Percentiles rank a stretch among this genome's conserved stretches.
Conservation (phyloP, 64 coral and sea anemone species). For the Trachythela sp. region DNA sequence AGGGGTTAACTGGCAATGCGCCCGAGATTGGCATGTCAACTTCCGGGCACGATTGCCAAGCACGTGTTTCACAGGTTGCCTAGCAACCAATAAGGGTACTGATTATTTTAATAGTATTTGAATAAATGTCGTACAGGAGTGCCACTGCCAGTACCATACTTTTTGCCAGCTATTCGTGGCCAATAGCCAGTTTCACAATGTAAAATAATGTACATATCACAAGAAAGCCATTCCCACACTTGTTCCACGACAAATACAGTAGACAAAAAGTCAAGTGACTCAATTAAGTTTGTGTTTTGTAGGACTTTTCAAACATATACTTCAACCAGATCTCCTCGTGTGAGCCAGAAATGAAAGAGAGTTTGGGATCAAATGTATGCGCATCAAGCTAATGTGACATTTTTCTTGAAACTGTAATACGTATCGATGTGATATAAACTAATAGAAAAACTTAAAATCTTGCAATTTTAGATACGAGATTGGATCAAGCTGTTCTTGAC, state of each 20-base stretch:
- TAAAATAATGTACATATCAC: background rate
- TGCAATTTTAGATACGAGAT: background rate
- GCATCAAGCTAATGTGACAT: background rate
- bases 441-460: background rate
- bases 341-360: background rate
- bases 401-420: background rate
- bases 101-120: background rate
- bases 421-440: background rate
- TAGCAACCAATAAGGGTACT: too few species aligned
- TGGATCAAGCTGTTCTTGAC: constrained; percentile 47
- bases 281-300: background rate
- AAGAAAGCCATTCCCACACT: background rate
- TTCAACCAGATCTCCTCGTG: background rate
- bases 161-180: too few species aligned
- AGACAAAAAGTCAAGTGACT: background rate
- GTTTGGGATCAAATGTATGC: background rate
- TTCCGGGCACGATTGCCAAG: too few species aligned
- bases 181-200: too few species aligned
- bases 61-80: too few species aligned
- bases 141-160: too few species aligned
- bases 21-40: too few species aligned
- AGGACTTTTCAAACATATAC: background rate
- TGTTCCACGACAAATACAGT: too few species aligned
- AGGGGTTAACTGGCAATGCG: too few species aligned
- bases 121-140: background rate